Base-by-base conservation (phyloP, 1,140 invertebrate genomes). In the Atopsyche davidsoni region DNA sequence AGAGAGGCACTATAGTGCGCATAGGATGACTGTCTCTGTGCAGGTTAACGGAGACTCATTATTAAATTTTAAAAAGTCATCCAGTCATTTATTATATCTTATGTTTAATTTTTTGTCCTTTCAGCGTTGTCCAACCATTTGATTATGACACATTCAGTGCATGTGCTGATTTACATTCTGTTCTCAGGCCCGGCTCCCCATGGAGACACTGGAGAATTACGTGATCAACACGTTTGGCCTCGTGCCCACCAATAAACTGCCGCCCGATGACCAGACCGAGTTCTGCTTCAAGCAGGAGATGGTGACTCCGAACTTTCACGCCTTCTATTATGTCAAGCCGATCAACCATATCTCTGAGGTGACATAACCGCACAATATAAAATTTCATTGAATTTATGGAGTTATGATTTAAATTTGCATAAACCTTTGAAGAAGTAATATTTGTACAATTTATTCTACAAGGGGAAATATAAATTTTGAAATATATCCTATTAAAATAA, bases 11-110 rank as follows among this genome's bases (percentile, higher is more conserved):
- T 97, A 97, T 61, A 88, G 87, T 18, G 87, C 89, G 3, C 85
- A 95, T 62, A 75, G 90, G 49, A 96, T 96, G 90, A 90, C 82
- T 28, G 62, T 96, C 2, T 82, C 86, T 53, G 76, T 96, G 32
- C 79, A 90, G 65, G 79, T 81, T 46, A 40, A 46, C 46, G 16
- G 31, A 44, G n/a, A 7, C n/a, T 28, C n/a, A 6, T 28, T 28
- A n/a, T 28, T 28, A 28, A 7, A 28, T 28, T 6, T 7, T n/a
- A 28, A 28, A 28, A 28, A 28, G 24, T 14, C 18, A 55, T 21
- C 42, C 34, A 22, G 6, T 18, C 44, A 39, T 44, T 10, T 17
- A 46, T 34, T 46, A n/a, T n/a, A n/a, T n/a, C n/a, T n/a, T n/a
- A n/a, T n/a, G n/a, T n/a, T n/a, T n/a, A n/a, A n/a, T n/a, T n/a